Percentiles rank a stretch among this genome's conserved stretches.
These are phyloP conservation scores for Tholera decimalis DNA, from an alignment of 2,888 invertebrate genomes.

Conservation along the genomic window DNA sequence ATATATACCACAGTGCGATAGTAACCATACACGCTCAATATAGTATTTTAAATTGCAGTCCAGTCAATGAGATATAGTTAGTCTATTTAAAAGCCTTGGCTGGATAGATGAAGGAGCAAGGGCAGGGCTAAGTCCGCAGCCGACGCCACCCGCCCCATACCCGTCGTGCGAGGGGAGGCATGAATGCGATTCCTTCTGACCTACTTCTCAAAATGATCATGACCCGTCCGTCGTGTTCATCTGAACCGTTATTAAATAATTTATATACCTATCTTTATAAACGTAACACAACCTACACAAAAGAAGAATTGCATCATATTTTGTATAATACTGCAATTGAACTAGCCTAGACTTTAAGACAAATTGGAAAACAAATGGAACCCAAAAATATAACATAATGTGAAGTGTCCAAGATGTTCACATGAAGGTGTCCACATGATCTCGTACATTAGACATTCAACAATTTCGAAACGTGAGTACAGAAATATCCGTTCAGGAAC, in stretches of 20 bases:
- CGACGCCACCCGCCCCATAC: constrained; percentile 54
- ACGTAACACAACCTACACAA: constrained; percentile 5
- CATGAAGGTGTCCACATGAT: constrained; percentile 8
- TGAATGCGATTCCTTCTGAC: constrained; percentile 81
- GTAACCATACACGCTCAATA: neutral
- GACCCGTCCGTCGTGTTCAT: constrained; percentile 74
- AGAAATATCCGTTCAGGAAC: constrained; percentile 80
- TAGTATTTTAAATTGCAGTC: constrained; percentile 23
- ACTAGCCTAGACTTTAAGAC: neutral
- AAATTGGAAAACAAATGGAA: neutral
- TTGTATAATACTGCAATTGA: neutral
- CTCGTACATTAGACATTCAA: constrained; percentile 29
- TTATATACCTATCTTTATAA: neutral
- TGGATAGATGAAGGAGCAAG: constrained; percentile 66
- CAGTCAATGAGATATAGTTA: constrained; percentile 41
- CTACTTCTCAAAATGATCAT: constrained; percentile 83
- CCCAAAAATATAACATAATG: neutral
- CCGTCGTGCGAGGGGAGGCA: constrained; percentile 62
- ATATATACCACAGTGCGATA: neutral
- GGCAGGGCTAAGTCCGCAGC: constrained; percentile 63
- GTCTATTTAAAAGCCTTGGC: constrained; percentile 33
- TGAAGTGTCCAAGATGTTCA: neutral
- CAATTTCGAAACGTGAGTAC: constrained; percentile 63
- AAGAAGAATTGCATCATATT: neutral
- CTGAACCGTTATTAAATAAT: constrained; percentile 41